Base-by-base conservation (phyloP, 2,888 invertebrate species). In the Hoplodrina blanda region DNA sequence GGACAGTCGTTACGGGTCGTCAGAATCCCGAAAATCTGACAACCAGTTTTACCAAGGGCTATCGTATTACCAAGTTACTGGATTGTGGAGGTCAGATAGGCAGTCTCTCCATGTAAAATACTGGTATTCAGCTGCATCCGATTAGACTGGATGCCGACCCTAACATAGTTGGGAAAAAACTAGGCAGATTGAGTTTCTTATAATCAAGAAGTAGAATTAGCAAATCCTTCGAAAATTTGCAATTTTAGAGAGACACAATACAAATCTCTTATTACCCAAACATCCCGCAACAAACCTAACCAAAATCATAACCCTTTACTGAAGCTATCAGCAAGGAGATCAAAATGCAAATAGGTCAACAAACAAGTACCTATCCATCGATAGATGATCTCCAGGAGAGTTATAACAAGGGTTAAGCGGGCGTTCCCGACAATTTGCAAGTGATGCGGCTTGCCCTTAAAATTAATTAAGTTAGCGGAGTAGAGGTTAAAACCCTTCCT, bases 391-490 rank as follows among this genome's bases (percentile, higher is more conserved):
- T 78, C 64, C 50, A 62, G 46, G 71, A 78, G 72, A 25, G 61
- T 25, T 30, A 56, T 65, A 64, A 72, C 71, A 65, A 78, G 81
- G 81, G 80, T 78, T 75, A 78, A 80, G 53, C 62, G 71, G 65
- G 62, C 37, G 73, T 68, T 44, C 52, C 59, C 65, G 62, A 75
- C 81, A 78, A 81, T 81, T 80, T 78, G 78, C 72, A 75, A 78
- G 81, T 78, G 78, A 80, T 81, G 78, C 73, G 73, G 64, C 63
- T 59, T 64, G 74, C 73, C 73, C 70, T 55, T 73, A 59, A 80
- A 82, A 82, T 83, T 84, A 85, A 85, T 85, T 83, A 71, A 65
- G 77, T 71, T 55, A 57, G 53, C 13, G 63, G 57, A 65, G 69
- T 55, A 37, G 50, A 61, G 73, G 66, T 66, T 78, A 73, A 83